Percentiles rank a stretch among this genome's conserved stretches.
These are phyloP conservation scores for Pterostichus madidus DNA, from an alignment of 2,888 invertebrate genomes.

Conservation along the genomic window DNA sequence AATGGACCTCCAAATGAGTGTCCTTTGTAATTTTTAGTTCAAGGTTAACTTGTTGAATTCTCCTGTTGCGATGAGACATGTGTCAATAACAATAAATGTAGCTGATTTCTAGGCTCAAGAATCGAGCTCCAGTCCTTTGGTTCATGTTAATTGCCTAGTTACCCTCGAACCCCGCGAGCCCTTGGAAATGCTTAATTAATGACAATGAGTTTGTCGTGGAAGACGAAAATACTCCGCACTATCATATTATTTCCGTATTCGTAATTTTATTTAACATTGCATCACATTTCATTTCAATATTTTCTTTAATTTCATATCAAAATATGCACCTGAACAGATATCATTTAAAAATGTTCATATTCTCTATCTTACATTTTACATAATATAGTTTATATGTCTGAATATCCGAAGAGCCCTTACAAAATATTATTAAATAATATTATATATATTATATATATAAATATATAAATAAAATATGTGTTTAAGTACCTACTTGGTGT, in stretches of 20 bases:
- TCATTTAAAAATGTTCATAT: no score
- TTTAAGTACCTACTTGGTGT: neutral
- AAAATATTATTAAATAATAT: no score
- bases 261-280: constrained; percentile 44
- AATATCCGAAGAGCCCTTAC: no score
- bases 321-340: constrained; percentile 3
- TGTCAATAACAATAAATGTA: constrained; percentile 61
- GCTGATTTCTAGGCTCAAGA: constrained; percentile 1
- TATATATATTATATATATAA: constrained; percentile 17
- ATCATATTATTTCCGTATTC: neutral
- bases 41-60: constrained; percentile 55
- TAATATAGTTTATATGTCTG: no score
- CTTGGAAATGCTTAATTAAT: no score
- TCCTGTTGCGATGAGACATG: constrained; percentile 55
- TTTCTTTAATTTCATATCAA: no score
- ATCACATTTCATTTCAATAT: constrained; percentile 22
- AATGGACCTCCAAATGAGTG: constrained; percentile 52
- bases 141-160: no score
- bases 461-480: constrained; percentile 8
- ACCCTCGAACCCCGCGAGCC: no score
- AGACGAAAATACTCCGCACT: neutral
- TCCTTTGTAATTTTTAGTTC: constrained; percentile 65
- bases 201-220: neutral
- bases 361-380: no score
- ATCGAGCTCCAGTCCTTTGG: neutral